Percentiles rank a stretch among this genome's conserved stretches.
phyloP scores from a whole-genome alignment of 2,797 vertebrate species.

The Ispidina lecontei region DNA sequence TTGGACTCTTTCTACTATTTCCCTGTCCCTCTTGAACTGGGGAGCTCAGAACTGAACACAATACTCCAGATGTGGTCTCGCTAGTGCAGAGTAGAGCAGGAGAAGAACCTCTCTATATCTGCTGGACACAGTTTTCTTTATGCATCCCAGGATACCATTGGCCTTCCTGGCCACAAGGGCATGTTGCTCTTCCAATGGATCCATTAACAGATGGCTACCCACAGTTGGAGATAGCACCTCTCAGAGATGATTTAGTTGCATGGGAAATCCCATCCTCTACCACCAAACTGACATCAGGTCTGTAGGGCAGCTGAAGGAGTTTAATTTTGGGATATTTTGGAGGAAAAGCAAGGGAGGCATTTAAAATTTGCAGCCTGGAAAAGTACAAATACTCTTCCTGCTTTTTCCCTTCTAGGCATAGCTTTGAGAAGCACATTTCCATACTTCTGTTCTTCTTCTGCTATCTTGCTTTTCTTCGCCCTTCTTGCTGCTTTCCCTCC shows the following conservation, averaged over 20 bases:
- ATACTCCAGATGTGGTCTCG: too few species aligned
- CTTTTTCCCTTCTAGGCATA: background rate
- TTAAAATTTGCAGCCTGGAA: background rate
- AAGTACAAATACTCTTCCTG: background rate
- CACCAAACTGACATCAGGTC: background rate
- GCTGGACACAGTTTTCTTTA: too few species aligned
- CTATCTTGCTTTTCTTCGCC: background rate
- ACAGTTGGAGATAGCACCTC: accelerated
- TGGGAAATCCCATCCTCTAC: background rate
- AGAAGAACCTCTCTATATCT: too few species aligned
- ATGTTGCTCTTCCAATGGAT: too few species aligned
- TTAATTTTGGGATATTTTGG: background rate
- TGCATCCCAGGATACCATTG: too few species aligned
- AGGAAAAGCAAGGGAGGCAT: background rate
- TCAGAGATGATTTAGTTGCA: accelerated
- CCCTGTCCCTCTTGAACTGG: too few species aligned
- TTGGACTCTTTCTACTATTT: too few species aligned
- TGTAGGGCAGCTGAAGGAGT: background rate
- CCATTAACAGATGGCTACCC: background rate
- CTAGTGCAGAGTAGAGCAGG: too few species aligned
- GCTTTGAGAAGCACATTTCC: background rate
- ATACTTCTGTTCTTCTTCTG: background rate
- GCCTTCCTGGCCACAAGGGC: too few species aligned
- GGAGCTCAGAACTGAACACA: too few species aligned
- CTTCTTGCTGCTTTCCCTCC: background rate